Conservation (phyloP, 2,797 vertebrate genomes). For the Cynodonichthys magdalenae region DNA sequence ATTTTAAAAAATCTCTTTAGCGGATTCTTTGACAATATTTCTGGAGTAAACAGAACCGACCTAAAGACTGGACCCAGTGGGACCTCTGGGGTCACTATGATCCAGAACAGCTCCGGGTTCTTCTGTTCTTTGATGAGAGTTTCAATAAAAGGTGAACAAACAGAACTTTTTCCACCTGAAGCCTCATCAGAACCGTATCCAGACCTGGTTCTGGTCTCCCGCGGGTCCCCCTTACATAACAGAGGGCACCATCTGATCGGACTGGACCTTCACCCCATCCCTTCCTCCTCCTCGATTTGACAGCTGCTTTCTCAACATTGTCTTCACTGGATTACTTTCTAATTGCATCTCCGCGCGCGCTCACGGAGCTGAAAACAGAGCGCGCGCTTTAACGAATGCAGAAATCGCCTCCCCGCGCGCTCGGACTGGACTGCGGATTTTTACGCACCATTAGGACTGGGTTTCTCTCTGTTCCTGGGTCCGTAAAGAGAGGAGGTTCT, state of each 20-base stretch:
- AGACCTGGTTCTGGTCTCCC: no score
- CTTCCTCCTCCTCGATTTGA: conserved; percentile 5
- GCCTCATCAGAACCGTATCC: no score
- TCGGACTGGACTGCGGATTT: background rate
- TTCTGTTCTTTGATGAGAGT: no score
- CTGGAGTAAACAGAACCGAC: no score
- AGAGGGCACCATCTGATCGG: conserved; percentile 21
- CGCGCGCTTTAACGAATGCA: conserved; percentile 48
- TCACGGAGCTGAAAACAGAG: background rate
- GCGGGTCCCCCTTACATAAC: conserved; percentile 43
- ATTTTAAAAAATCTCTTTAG: no score
- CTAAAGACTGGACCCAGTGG: no score
- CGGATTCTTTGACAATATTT: no score
- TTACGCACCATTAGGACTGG: conserved; percentile 6
- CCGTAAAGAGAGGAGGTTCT: conserved; percentile 18
- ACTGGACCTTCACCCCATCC: background rate
- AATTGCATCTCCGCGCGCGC: background rate
- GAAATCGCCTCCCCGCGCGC: conserved; percentile 16
- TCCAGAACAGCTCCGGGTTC: no score
- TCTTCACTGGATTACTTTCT: conserved; percentile 41
- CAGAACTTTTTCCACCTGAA: no score
- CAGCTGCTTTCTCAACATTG: conserved; percentile 47
- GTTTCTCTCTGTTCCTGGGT: conserved; percentile 9
- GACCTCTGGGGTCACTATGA: no score
- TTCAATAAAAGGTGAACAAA: no score